These are phyloP conservation scores for Tipula lateralis DNA, from an alignment of 2,888 invertebrate genomes.

Conservation along the genomic window DNA sequence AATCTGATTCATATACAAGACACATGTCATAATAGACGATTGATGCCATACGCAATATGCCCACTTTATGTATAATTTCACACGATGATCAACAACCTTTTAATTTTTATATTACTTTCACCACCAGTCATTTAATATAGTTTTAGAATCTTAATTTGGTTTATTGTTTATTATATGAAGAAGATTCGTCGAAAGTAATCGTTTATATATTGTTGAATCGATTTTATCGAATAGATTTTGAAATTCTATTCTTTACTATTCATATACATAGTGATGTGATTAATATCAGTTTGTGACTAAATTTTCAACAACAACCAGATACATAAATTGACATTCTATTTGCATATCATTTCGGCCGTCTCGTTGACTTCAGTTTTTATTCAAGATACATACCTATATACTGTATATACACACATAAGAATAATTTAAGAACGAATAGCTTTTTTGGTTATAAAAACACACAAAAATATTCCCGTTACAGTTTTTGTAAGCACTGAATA, in stretches of 20 bases:
- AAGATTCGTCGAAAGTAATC: background rate
- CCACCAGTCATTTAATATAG: background rate
- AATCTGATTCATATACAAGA: no score
- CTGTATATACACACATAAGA: no score
- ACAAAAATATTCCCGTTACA: background rate
- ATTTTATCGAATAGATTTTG: background rate
- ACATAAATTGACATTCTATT: conserved; percentile 24
- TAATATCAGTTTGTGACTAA: background rate
- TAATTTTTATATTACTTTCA: background rate
- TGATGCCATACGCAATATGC: no score
- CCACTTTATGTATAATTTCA: background rate
- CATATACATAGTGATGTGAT: background rate
- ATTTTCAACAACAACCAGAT: conserved; percentile 1
- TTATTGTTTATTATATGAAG: background rate
- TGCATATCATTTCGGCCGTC: background rate
- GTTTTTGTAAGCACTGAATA: background rate
- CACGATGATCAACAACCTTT: background rate
- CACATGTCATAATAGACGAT: background rate
- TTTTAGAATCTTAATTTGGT: background rate
- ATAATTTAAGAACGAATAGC: background rate
- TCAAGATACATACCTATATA: background rate
- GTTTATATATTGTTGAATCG: background rate
- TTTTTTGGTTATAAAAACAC: background rate
- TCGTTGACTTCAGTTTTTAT: background rate
- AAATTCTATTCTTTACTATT: background rate